Base-by-base conservation (phyloP, 1,140 invertebrate genomes). In the Pomacea maculata region DNA sequence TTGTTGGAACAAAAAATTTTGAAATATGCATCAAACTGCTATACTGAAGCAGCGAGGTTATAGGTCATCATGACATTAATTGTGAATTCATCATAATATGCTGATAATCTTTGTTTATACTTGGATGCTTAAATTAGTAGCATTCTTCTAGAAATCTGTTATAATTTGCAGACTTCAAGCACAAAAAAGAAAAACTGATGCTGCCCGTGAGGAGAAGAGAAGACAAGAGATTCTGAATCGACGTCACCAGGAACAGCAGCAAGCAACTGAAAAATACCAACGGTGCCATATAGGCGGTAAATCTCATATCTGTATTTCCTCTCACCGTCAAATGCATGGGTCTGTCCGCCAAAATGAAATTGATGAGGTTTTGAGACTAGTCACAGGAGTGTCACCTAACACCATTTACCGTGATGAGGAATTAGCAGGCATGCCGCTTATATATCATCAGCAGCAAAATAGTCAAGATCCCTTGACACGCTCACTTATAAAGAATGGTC, bases 181-280 rank as follows among this genome's bases (percentile, higher is more conserved):
- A 29, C 80, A 82, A 15, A 88, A 87, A 77, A 79, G 86, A 76
- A 89, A 88, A 81, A n/a, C 83, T 15, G 86, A 88, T 74, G 84
- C 82, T 74, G 73, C 86, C 55, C 81, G 83, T 76, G 88, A 89
- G 83, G 89, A 90, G 80, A 87, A 86, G 80, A 78, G 89, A 61
- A 80, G 89, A 73, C 86, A 89, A 77, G 85, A 85, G 34, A 90
- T 90, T 75, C 79, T 90, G 73, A 54, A 78, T 21, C 85, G 84
- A 75, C 72, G 89, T 15, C 82, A 84, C 61, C 84, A 89, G 68
- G 79, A 86, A 79, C 88, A 89, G 68, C 81, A 84, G 65, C 84
- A 87, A 67, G 89, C 89, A 15, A 90, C 89, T 67, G 89, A 90
- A 80, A 86, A 85, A 76, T 90, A 86, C 80, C 89, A 90, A 73